Evolutionary conservation across 2,113 vertebrate genomes (phyloP).

Genomic region (Aramus guarauna): DNA sequence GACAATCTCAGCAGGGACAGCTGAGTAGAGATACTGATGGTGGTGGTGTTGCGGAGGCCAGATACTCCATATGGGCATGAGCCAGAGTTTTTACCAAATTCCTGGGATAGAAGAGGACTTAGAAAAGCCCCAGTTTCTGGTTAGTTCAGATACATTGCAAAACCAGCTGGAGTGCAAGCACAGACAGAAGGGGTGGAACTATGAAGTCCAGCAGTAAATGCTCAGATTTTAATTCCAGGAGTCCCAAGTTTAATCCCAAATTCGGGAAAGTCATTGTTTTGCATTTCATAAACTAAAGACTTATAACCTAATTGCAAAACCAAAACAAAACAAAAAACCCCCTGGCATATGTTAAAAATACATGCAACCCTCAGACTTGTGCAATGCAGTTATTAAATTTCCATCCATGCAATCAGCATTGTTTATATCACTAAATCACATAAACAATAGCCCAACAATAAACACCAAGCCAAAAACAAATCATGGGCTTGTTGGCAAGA

Average conservation of each 20-base stretch:
- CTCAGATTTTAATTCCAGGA: background rate
- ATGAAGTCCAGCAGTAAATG: background rate
- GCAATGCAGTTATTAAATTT: background rate
- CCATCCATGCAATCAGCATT: background rate
- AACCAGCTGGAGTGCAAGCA: background rate
- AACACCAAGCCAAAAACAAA: background rate
- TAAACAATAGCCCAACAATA: background rate
- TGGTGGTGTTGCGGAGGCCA: background rate
- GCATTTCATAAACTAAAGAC: background rate
- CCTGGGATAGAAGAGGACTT: background rate
- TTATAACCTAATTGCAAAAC: background rate
- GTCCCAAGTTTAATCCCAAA: background rate
- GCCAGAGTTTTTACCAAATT: background rate
- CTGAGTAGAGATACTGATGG: background rate
- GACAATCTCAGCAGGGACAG: background rate
- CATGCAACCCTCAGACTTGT: background rate
- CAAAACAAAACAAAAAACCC: background rate
- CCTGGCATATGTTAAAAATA: background rate
- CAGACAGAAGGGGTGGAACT: background rate
- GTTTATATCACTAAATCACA: constrained; percentile 26
- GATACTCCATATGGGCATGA: rapidly evolving
- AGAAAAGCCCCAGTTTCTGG: background rate
- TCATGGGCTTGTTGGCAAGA: background rate
- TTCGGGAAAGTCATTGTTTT: background rate
- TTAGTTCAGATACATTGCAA: background rate